Evolutionary conservation across 2,797 vertebrate species (phyloP).

Genomic region (Bufotes viridis): DNA sequence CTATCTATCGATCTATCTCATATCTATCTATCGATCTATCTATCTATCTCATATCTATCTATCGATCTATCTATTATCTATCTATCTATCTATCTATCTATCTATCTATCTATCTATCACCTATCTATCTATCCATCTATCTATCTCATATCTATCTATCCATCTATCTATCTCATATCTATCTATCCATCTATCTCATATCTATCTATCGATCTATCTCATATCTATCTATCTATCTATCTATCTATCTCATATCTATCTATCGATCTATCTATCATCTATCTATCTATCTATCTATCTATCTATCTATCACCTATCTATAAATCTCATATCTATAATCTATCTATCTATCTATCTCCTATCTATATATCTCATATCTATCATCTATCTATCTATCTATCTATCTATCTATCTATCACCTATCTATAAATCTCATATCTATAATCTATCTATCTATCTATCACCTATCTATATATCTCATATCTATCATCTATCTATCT

Average conservation of each 20-base stretch:
- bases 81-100: no score
- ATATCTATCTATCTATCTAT: not conserved
- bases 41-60: not conserved
- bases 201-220: conserved; percentile 4
- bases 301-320: not conserved
- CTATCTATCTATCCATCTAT: not conserved
- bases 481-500: not conserved
- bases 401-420: no score
- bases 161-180: not conserved
- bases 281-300: not conserved
- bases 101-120: not conserved
- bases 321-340: not conserved
- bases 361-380: not conserved
- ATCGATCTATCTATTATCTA: not conserved
- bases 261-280: not conserved
- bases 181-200: not conserved
- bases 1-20: not conserved
- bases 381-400: no score
- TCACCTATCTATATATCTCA: no score
- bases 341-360: not conserved
- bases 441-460: no score
- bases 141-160: not conserved
- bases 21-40: not conserved
- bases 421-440: no score
- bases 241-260: not conserved